Evolutionary conservation across 1,140 invertebrate species (phyloP), one percentile per base, ranked within the genome.

Genomic region (Condylostylus longicornis): DNA sequence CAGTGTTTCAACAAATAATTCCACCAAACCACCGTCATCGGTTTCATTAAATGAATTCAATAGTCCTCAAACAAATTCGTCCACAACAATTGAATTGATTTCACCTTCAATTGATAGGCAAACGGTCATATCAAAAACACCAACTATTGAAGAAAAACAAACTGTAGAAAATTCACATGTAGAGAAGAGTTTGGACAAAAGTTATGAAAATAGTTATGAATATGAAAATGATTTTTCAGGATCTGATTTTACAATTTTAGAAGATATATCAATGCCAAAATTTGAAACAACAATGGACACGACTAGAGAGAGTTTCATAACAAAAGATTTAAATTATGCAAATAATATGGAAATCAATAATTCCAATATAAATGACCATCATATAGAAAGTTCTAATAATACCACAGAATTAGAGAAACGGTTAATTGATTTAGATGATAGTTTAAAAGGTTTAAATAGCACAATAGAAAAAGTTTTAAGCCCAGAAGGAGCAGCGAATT

Each of bases 241-340:
- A 14, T 13, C 18, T 18, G 40, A 41, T 4, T 20, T 35, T 20
- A 43, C 37, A 5, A 13, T 22, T 14, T 9, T 43, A 17, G 38
- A 43, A 25, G 42, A 43, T 37, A 19, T 40, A 13, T 43, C 42
- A 18, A 14, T 43, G 22, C 42, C 44, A 4, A 35, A 38, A 25
- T 38, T 42, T 31, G 44, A 45, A 12, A 27, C 37, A n/a, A 42
- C 32, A 5, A 14, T 40, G 5, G 38, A 43, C 18, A 37, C 42
- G 4, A 9, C 27, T 17, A 12, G 15, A 2, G 27, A 28, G 18
- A 15, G n/a, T n/a, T n/a, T n/a, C 7, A 25, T 25, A 25, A 41
- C 8, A 42, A 34, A 42, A 22, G 21, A 38, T 14, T 25, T 37
- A 9, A 17, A 18, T 5, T 23, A 14, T 21, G 2, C 14, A 30